phyloP scores from a whole-genome alignment of 2,113 vertebrate species.

The Lynx canadensis region DNA sequence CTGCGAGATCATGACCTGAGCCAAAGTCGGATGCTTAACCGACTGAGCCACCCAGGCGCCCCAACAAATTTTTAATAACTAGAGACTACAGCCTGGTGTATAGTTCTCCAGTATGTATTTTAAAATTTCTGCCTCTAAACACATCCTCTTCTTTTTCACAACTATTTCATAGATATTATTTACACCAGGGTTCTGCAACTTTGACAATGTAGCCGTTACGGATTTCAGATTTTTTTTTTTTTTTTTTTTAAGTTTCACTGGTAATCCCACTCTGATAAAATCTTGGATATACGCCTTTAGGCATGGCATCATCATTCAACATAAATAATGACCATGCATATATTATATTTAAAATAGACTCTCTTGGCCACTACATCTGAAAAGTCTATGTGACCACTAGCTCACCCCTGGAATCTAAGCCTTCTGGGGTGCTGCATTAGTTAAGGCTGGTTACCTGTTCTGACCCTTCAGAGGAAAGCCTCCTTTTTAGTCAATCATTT shows the following conservation, averaged over 20 bases:
- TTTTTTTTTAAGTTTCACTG: neutral
- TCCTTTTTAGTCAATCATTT: slow-evolving; percentile 83
- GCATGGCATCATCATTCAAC: neutral
- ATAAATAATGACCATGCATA: neutral
- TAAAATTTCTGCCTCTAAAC: neutral
- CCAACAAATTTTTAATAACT: neutral
- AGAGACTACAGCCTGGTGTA: neutral
- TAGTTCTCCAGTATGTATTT: neutral
- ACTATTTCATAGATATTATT: neutral
- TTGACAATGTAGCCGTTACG: neutral
- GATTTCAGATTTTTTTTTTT: neutral
- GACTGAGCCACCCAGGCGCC: too few species aligned
- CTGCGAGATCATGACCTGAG: too few species aligned
- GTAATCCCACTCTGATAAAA: neutral
- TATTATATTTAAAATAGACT: neutral
- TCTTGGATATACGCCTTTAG: neutral
- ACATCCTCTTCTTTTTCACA: neutral
- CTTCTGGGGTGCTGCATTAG: neutral
- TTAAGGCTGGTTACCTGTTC: neutral
- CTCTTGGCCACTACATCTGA: neutral
- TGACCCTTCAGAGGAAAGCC: slow-evolving; percentile 14
- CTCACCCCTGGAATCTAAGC: neutral
- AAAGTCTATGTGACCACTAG: neutral
- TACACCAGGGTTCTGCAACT: neutral
- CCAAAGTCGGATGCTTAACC: too few species aligned